Evolutionary conservation across 2,113 vertebrate species (phyloP), one percentile per base, ranked within the genome.

Genomic region (Forbesichthys agassizii): DNA sequence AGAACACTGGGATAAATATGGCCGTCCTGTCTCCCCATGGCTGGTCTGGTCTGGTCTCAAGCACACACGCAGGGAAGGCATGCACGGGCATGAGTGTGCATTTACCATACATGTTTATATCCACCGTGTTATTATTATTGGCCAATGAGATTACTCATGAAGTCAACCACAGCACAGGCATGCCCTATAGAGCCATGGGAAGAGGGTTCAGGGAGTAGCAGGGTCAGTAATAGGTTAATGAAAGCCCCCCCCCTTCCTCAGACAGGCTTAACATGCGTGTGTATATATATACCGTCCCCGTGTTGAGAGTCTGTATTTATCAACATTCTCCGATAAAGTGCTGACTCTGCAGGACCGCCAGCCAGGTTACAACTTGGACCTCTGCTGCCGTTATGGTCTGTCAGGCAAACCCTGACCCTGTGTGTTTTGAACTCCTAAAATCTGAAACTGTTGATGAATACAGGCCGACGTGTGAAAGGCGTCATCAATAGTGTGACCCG

Each of bases 61-160:
- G 84, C 83, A 86, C 82, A 80, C 85, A 86, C 79, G 85, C 86
- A 87, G 82, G 84, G 69, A 77, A 73, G 84, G 84, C 84, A 84
- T 91, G 87, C 89, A 88, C 82, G 89, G 88, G 85, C 86, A 84
- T 79, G 69, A 77, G 74, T 77, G 79, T 63, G 65, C 71, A 75
- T 81, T 80, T 71, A 14, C 61, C 77, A 59, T 71, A 27, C 27
- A 65, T 81, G 77, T 78, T 74, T 72, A 65, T 57, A 63, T 53
- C 55, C 59, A 70, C 63, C 36, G 27, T 78, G 51, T 42, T 42
- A 42, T 6, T 5, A 42, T 81, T 82, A 75, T 78, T 69, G 66
- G 63, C 51, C 70, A 77, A 69, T 27, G 3, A 42, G 36, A 6
- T 42, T 42, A 3, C 36, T 42, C 0, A 6, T 42, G 36, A 42